Evolutionary conservation across 2,113 vertebrate species (phyloP), one percentile per base, ranked within the genome.

Genomic region (Cisticola juncidis): DNA sequence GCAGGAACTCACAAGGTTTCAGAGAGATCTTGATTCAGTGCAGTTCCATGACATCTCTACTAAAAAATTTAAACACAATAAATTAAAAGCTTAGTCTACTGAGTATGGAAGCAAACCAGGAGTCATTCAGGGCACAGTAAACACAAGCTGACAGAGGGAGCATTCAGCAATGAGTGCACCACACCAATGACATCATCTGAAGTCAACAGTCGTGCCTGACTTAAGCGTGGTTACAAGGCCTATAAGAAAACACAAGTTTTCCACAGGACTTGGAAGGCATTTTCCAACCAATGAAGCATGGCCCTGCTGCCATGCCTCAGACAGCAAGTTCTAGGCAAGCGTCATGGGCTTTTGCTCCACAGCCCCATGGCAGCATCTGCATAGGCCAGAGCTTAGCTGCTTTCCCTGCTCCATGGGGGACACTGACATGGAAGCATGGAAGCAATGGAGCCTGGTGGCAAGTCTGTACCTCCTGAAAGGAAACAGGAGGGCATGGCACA

Each of bases 21-120:
- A 40, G 35, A 92, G 57, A 80, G 35, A 85, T 66, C 71, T 60
- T 82, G 81, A 86, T 57, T 89, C 81, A 92, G 51, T 14, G 56
- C 56, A 70, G 76, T 50, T 92, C 68, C 81, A 90, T 94, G 94
- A 96, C 92, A 94, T 60, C 72, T 35, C 69, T 81, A 81, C 79
- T 91, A 44, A 95, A 96, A 95, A 90, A 96, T 62, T 91, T 88
- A 96, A 96, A 95, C 81, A 88, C 87, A 91, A 17, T 92, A 90
- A 96, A 96, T 93, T 80, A 90, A 80, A 90, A 90, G 70, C 69
- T 93, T 85, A 56, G 74, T 51, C 68, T 1, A 5, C 81, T 70
- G 78, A 14, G 24, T 85, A 88, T 66, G 87, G 95, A 96, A 88
- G 78, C 38, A 79, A 94, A 96, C n/a, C 62, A 93, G 87, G 85